Evolutionary conservation across 2,113 vertebrate species (phyloP), one percentile per base, ranked within the genome.

Genomic region (Myotis lucifugus): DNA sequence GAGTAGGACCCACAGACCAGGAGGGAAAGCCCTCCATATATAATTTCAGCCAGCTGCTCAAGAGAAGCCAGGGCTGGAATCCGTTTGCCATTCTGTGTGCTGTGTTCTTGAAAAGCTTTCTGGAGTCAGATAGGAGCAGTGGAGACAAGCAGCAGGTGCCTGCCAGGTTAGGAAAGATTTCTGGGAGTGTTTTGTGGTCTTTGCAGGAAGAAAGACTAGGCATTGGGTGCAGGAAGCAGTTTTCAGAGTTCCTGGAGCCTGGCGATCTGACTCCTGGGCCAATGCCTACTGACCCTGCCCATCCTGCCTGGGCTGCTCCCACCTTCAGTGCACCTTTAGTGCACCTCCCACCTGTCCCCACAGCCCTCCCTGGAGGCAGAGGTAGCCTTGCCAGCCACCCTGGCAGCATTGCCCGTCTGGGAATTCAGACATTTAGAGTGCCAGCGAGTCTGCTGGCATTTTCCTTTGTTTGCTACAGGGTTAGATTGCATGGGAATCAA

Each of bases 391-490:
- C 46, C 86, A 95, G 56, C 52, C 13, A 12, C 27, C n/a, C 52
- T 94, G 91, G 94, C 34, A 76, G 56, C 86, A 52, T 6, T 32
- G 54, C 70, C 46, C 0, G 0, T 79, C 84, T 94, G 74, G 79
- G 77, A 96, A 88, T 90, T 92, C 77, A 85, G 88, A 87, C 84
- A 73, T 19, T 42, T 32, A 29, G 61, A 64, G 59, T 91, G 34
- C 46, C 86, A 93, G 83, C 25, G 83, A 70, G 73, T 82, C 84
- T 18, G 3, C 52, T 82, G 85, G 59, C 87, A 32, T 93, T 94
- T 96, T 92, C 52, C 48, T 69, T 91, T 83, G 77, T 95, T 85
- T 79, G 77, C 37, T 4, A 0, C 32, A 18, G 56, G 64, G 40
- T 70, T 87, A 48, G 92, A 56, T 91, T 76, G 78, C 29, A 1